Percentiles rank a stretch among this genome's conserved stretches.
These are phyloP conservation scores for Pachypeltis micranthus DNA, from an alignment of 1,140 invertebrate species.

Conservation along the genomic window DNA sequence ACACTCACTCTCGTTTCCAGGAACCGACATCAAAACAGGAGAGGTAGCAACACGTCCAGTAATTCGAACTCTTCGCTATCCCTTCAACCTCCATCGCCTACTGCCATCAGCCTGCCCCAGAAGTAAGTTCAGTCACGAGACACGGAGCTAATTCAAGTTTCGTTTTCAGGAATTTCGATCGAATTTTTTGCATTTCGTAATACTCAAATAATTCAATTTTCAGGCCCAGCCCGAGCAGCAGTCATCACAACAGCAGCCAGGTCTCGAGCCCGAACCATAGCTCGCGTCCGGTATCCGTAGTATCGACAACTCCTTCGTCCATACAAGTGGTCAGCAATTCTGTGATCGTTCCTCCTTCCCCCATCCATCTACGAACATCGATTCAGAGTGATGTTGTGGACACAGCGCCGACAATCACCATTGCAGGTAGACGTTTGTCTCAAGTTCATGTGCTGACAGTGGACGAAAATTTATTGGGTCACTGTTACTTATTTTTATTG, in stretches of 20 bases:
- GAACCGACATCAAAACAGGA: conserved; percentile 24
- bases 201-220: too few relatives aligned
- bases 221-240: not conserved
- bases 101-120: conserved; percentile 10
- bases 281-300: conserved; percentile 15
- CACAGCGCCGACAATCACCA: conserved; percentile 18
- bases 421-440: conserved; percentile 17
- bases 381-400: conserved; percentile 10
- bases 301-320: not conserved
- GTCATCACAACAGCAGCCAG: conserved; percentile 5
- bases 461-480: too few relatives aligned
- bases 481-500: too few relatives aligned
- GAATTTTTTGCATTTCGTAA: too few relatives aligned
- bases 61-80: conserved; percentile 20
- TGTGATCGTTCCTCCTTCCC: conserved; percentile 15
- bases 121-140: conserved; percentile 7
- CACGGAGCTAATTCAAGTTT: too few relatives aligned
- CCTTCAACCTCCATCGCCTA: conserved; percentile 22
- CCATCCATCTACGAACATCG: conserved; percentile 15
- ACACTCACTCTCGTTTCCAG: too few relatives aligned
- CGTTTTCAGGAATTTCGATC: too few relatives aligned
- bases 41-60: conserved; percentile 24
- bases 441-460: too few relatives aligned
- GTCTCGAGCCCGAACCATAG: not conserved
- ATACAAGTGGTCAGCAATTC: conserved; percentile 13